Evolutionary conservation across 1,140 invertebrate genomes (phyloP).

Genomic region (Cyphomyrmex costatus): DNA sequence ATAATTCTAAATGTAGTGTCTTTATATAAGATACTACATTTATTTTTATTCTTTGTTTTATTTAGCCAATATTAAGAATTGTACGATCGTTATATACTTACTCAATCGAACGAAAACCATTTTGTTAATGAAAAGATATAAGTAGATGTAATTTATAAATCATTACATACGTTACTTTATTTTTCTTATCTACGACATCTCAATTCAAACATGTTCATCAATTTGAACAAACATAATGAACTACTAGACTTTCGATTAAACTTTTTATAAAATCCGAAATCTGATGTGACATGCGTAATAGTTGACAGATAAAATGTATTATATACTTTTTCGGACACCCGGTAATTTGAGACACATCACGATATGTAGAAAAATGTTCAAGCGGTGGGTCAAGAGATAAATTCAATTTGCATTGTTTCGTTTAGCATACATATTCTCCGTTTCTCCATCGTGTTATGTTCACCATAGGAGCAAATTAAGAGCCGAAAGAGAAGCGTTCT

Average conservation of each 20-base stretch:
- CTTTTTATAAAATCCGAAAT: background rate
- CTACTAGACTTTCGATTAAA: background rate
- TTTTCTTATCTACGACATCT: background rate
- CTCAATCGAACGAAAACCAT: background rate
- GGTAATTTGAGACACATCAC: background rate
- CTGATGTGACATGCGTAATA: background rate
- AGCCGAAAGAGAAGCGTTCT: conserved; percentile 60
- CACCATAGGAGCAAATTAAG: conserved; percentile 63
- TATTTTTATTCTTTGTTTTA: background rate
- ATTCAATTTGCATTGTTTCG: conserved; percentile 49
- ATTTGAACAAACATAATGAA: background rate
- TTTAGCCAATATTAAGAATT: background rate
- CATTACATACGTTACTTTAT: background rate
- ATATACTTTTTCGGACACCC: conserved; percentile 26
- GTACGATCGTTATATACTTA: background rate
- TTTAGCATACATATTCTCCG: conserved; percentile 48
- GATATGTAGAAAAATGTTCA: conserved; percentile 33
- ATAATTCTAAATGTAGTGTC: background rate
- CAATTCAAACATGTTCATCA: background rate
- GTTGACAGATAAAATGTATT: too few species aligned
- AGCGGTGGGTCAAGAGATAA: conserved; percentile 10
- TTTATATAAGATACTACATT: background rate
- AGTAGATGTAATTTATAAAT: background rate
- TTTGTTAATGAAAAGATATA: background rate
- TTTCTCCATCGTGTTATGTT: conserved; percentile 66